A percentile compares a stretch with the other conserved stretches of the same genome.
These are phyloP conservation scores for Trichogramma pretiosum DNA, from an alignment of 1,140 invertebrate species.

Conservation along the genomic window DNA sequence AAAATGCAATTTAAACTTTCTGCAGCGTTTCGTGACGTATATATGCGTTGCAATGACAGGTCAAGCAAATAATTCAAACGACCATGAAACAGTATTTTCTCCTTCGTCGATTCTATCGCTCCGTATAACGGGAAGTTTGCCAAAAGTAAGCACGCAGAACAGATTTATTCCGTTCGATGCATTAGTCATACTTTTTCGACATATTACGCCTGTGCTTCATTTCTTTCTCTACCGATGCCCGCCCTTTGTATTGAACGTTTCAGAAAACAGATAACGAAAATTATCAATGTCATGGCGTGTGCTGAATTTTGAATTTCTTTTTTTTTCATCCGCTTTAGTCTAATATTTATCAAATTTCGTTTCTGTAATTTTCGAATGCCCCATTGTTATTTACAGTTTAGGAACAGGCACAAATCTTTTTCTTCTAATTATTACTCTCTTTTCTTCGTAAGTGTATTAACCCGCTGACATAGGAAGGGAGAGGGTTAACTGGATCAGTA, in stretches of 20 bases:
- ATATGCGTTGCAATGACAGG: slow-evolving; percentile 17
- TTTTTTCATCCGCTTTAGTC: neutral
- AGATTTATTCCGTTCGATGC: slow-evolving; percentile 30
- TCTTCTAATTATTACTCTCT: too few species aligned
- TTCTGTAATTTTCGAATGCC: slow-evolving; percentile 5
- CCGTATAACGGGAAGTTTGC: slow-evolving; percentile 25
- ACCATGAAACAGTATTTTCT: slow-evolving; percentile 20
- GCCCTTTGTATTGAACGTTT: too few species aligned
- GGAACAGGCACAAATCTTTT: neutral
- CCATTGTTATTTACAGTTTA: neutral
- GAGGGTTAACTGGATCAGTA: too few species aligned
- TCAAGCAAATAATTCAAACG: slow-evolving; percentile 21
- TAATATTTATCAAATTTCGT: slow-evolving; percentile 6
- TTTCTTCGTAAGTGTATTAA: too few species aligned
- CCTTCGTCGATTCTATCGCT: slow-evolving; percentile 24
- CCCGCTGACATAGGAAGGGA: too few species aligned
- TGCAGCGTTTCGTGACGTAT: slow-evolving; percentile 13
- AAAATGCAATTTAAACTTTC: slow-evolving; percentile 18
- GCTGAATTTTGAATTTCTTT: slow-evolving; percentile 7
- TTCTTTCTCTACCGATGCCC: too few species aligned
- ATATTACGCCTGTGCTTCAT: slow-evolving; percentile 11
- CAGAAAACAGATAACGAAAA: slow-evolving; percentile 11
- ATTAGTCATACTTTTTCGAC: slow-evolving; percentile 27
- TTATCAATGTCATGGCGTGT: slow-evolving; percentile 6
- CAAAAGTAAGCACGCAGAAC: slow-evolving; percentile 29